These are phyloP conservation scores for Microctonus brassicae DNA, from an alignment of 2,888 invertebrate genomes.

Conservation along the genomic window DNA sequence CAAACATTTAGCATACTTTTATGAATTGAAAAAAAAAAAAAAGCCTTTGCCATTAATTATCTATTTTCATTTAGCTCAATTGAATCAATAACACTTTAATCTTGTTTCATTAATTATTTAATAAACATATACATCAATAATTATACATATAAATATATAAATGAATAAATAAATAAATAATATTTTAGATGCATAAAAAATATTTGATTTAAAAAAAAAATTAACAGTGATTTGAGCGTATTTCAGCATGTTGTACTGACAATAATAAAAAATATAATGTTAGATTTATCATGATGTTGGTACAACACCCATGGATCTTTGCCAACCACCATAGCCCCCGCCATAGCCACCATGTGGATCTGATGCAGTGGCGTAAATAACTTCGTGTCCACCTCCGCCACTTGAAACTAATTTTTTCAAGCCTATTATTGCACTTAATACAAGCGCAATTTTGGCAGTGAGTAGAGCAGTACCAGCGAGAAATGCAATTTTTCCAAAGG, in stretches of 20 bases:
- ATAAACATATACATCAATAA: not conserved
- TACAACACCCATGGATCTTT: conserved; percentile 61
- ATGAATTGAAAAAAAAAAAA: not conserved
- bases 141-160: conserved; percentile 34
- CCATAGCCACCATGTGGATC: conserved; percentile 66
- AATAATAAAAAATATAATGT: no score
- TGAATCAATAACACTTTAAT: conserved; percentile 20
- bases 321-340: conserved; percentile 65
- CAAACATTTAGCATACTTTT: not conserved
- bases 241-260: conserved; percentile 17
- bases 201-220: not conserved
- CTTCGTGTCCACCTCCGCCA: conserved; percentile 71
- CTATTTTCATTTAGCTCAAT: not conserved
- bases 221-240: conserved; percentile 18
- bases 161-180: conserved; percentile 40
- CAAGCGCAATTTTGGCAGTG: conserved; percentile 77
- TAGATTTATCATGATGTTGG: conserved; percentile 23
- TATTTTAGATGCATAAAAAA: not conserved
- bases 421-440: conserved; percentile 75
- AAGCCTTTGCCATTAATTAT: not conserved
- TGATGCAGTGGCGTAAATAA: conserved; percentile 72
- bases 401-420: conserved; percentile 75
- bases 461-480: conserved; percentile 78
- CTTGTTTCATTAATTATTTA: not conserved
- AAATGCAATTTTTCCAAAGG: conserved; percentile 78